Percentiles rank a stretch among this genome's conserved stretches.
Evolutionary conservation across 1,140 invertebrate species (phyloP).

Genomic region (Sycophaga agraensis): DNA sequence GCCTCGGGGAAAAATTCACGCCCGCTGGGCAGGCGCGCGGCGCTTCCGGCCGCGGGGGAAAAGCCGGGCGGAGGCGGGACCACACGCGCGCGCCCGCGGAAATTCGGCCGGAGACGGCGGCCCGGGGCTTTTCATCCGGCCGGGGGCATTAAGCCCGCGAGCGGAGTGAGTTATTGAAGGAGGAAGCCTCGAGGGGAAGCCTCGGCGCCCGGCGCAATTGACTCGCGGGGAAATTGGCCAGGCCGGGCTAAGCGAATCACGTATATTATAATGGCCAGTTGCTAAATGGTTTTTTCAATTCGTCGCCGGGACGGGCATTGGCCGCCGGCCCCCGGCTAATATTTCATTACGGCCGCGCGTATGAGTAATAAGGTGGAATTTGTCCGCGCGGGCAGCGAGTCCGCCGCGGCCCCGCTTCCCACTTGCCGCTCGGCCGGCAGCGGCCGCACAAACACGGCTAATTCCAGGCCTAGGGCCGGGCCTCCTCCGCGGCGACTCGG

Average conservation of each 20-base stretch:
- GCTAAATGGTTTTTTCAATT: slow-evolving; percentile 60
- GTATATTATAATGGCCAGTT: slow-evolving; percentile 61
- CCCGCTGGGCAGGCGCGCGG: slow-evolving; percentile 41
- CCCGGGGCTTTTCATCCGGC: too few relatives aligned
- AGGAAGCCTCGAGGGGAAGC: background rate
- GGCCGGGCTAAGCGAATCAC: slow-evolving; percentile 57
- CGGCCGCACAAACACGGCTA: slow-evolving; percentile 40
- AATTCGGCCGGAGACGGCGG: background rate
- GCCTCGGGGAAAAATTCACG: slow-evolving; percentile 50
- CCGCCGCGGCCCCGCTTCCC: slow-evolving; percentile 23
- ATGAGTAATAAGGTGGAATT: slow-evolving; percentile 57
- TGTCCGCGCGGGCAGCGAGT: slow-evolving; percentile 42
- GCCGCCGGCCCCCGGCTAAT: slow-evolving; percentile 38
- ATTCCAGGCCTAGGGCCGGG: slow-evolving; percentile 46
- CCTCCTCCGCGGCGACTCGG: too few relatives aligned
- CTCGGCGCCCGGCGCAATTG: slow-evolving; percentile 34
- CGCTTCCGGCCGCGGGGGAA: slow-evolving; percentile 32
- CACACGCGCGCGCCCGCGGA: too few relatives aligned
- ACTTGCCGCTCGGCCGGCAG: slow-evolving; percentile 32
- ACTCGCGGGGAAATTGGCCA: slow-evolving; percentile 33
- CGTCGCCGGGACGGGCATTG: slow-evolving; percentile 38
- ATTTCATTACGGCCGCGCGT: slow-evolving; percentile 55
- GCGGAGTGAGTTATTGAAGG: slow-evolving; percentile 13
- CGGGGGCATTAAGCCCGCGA: background rate
- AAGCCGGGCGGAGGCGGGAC: too few relatives aligned